phyloP scores from a whole-genome alignment of 2,797 vertebrate species.

The Parauchenoglanis punctatus region DNA sequence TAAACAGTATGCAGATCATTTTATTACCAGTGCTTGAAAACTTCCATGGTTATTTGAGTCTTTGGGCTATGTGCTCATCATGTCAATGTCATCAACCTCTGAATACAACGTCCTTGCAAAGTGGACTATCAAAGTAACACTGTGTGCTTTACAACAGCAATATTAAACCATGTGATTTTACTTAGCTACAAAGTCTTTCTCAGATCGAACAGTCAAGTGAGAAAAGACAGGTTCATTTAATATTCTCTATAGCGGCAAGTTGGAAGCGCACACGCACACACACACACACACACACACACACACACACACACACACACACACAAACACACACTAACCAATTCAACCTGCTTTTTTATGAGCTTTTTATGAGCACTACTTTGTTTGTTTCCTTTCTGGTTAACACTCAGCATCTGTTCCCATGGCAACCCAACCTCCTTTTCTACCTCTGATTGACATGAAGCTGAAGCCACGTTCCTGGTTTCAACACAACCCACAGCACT shows the following conservation, averaged over 20 bases:
- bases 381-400: slow-evolving; percentile 83
- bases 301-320: background rate
- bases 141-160: slow-evolving; percentile 14
- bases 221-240: slow-evolving; percentile 17
- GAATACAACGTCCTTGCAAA: slow-evolving; percentile 8
- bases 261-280: slow-evolving; percentile 40
- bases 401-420: slow-evolving; percentile 80
- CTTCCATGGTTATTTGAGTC: background rate
- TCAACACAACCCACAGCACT: slow-evolving; percentile 20
- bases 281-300: background rate
- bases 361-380: slow-evolving; percentile 76
- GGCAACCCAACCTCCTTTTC: slow-evolving; percentile 74
- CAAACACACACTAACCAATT: background rate
- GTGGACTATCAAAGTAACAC: slow-evolving; percentile 9
- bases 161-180: slow-evolving; percentile 12
- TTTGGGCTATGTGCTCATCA: background rate
- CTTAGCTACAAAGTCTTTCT: slow-evolving; percentile 2
- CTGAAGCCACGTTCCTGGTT: slow-evolving; percentile 44
- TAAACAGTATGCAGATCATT: slow-evolving; percentile 13
- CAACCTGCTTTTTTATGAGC: slow-evolving; percentile 62
- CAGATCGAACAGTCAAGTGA: slow-evolving; percentile 13
- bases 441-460: slow-evolving; percentile 60
- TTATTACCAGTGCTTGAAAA: slow-evolving; percentile 21
- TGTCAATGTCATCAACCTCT: slow-evolving; percentile 18
- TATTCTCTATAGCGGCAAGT: background rate